Base-by-base conservation (phyloP, 1,140 invertebrate genomes). In the Drosophila lini region DNA sequence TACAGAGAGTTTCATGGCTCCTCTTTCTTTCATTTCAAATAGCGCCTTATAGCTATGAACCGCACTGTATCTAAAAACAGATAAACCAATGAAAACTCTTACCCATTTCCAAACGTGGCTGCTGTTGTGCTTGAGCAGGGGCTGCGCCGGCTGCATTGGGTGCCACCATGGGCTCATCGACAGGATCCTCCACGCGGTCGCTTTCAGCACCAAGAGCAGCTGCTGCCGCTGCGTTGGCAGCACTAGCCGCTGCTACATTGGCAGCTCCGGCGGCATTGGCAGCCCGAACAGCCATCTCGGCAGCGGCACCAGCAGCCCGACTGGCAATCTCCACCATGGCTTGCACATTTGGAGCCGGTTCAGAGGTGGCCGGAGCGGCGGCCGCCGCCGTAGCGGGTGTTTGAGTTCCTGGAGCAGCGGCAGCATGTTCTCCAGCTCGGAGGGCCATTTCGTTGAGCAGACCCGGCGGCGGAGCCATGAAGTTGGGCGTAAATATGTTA, bases 401-500 rank as follows among this genome's bases (percentile, higher is more conserved):
- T 45, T 41, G 47, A 25, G 47, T 55, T 5, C 38, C 45, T 11
- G 61, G 31, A 1, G 62, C 38, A 38, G 45, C 31, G 8, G 63
- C 32, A 28, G 6, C 58, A 3, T 36, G 34, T 9, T 38, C 60
- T 15, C 38, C 38, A 2, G 36, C 16, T 0, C 62, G 45, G 31
- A 52, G 28, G 25, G 38, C 45, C 45, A 62, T 53, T 15, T 69
- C 65, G 47, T 69, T 69, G 13, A 69, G 38, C 2, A 69, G 16
- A n/a, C 32, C 47, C 44, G 53, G 47, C 19, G 32, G 47, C 15
- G 63, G 50, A 8, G 71, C 42, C 41, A 65, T 38, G 7, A 89
- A 22, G 48, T 84, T 83, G 19, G 84, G 84, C 11, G 89, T 56
- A 25, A 92, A 79, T 36, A 91, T 92, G 42, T 92, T 92, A 34